Evolutionary conservation across 2,797 vertebrate genomes (phyloP).

Genomic region (Australoheros facetus): DNA sequence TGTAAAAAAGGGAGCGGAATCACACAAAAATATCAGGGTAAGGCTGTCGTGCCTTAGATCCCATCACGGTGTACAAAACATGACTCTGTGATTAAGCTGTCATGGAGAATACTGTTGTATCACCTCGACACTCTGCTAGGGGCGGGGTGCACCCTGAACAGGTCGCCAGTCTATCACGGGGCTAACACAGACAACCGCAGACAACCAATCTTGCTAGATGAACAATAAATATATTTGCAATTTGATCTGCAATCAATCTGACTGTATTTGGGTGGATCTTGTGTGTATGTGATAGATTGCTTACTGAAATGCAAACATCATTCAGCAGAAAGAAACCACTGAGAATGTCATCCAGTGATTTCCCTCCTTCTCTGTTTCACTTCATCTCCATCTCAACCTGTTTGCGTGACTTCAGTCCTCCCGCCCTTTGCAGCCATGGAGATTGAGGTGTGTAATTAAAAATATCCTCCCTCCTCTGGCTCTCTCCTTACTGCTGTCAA

Average conservation of each 20-base stretch:
- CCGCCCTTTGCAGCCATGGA: conserved; percentile 54
- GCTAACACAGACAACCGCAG: neutral
- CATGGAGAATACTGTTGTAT: conserved; percentile 40
- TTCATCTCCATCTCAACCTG: conserved; percentile 57
- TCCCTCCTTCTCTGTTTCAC: conserved; percentile 20
- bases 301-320: conserved; percentile 65
- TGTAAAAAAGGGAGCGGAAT: conserved; percentile 32
- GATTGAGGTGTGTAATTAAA: conserved; percentile 77
- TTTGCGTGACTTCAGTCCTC: conserved; percentile 48
- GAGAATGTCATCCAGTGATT: conserved; percentile 31
- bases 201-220: neutral
- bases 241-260: conserved; percentile 28
- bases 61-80: conserved; percentile 54
- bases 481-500: conserved; percentile 77
- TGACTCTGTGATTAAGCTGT: conserved; percentile 68
- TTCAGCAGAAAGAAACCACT: conserved; percentile 44
- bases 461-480: conserved; percentile 71
- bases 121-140: conserved; percentile 32
- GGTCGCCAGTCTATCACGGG: neutral
- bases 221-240: conserved; percentile 24
- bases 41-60: conserved; percentile 54
- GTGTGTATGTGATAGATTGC: conserved; percentile 51
- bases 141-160: neutral
- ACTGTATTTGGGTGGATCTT: conserved; percentile 25
- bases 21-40: conserved; percentile 24